Conservation (phyloP, 2,797 vertebrate genomes). For the Rhadinocentrus ornatus region DNA sequence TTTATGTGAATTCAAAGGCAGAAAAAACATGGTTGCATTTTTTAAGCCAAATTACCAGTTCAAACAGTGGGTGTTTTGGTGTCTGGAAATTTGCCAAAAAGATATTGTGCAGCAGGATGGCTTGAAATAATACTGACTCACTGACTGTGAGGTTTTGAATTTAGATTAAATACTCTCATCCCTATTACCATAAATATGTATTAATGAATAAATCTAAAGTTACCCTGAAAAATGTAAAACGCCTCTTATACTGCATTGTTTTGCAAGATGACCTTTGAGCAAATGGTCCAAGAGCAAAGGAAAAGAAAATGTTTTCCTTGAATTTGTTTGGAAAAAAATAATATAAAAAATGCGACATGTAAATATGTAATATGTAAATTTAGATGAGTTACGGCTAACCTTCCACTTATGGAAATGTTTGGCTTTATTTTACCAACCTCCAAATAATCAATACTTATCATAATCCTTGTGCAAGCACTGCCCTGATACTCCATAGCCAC, state of each 20-base stretch:
- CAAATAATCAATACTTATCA: not conserved
- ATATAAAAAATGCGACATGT: not conserved
- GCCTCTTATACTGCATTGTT: not conserved
- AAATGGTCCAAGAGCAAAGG: too few species aligned
- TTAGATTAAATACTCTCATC: not conserved
- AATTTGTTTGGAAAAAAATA: too few species aligned
- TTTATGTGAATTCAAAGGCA: constrained; percentile 3
- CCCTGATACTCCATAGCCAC: not conserved
- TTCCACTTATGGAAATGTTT: not conserved
- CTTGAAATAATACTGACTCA: not conserved
- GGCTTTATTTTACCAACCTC: too few species aligned
- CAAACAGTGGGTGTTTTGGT: constrained; percentile 13
- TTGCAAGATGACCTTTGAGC: not conserved
- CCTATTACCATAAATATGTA: not conserved
- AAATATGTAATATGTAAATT: not conserved
- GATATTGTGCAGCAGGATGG: constrained; percentile 1
- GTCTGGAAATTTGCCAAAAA: not conserved
- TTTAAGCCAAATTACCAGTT: constrained; percentile 15
- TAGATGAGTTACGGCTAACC: not conserved
- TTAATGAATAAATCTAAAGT: not conserved
- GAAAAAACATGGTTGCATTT: constrained; percentile 2
- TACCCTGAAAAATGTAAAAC: not conserved
- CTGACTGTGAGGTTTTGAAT: not conserved
- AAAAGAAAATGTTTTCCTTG: too few species aligned
- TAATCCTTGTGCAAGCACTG: not conserved